A percentile compares a stretch with the other conserved stretches of the same genome.
phyloP scores from a whole-genome alignment of 2,797 vertebrate species.

The Phyllotis vaccarum region DNA sequence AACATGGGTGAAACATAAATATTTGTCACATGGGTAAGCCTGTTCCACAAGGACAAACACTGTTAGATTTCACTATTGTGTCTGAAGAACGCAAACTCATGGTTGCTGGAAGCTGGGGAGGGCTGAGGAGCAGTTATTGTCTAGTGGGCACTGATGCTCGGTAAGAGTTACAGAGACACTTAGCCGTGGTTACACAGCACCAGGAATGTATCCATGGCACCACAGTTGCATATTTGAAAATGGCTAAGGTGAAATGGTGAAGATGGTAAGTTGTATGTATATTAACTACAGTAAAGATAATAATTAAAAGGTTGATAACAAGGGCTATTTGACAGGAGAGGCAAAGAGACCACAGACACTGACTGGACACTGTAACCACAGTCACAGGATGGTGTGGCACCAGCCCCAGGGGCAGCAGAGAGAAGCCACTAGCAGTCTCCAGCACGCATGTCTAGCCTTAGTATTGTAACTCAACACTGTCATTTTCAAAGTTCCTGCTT shows the following conservation, averaged over 20 bases:
- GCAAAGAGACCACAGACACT: not conserved
- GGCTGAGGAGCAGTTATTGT: not conserved
- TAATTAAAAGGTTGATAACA: not conserved
- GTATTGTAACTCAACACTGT: not conserved
- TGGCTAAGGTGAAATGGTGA: not conserved
- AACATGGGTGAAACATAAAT: not conserved
- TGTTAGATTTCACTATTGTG: not conserved
- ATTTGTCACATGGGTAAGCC: not conserved
- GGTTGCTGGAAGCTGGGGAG: not conserved
- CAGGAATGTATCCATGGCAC: not conserved
- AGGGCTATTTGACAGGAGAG: not conserved
- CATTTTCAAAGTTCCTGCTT: not conserved
- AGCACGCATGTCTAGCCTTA: not conserved
- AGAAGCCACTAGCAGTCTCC: not conserved
- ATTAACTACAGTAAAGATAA: not conserved
- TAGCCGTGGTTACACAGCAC: not conserved
- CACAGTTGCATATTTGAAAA: not conserved
- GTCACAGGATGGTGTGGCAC: not conserved
- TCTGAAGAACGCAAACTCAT: not conserved
- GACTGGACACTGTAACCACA: not conserved
- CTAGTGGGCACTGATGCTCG: not conserved
- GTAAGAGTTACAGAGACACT: not conserved
- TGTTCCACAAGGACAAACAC: not conserved
- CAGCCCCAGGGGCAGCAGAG: not conserved
- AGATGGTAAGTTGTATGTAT: not conserved